Evolutionary conservation across 2,888 invertebrate genomes (phyloP).

Genomic region (Darwinula stevensoni): DNA sequence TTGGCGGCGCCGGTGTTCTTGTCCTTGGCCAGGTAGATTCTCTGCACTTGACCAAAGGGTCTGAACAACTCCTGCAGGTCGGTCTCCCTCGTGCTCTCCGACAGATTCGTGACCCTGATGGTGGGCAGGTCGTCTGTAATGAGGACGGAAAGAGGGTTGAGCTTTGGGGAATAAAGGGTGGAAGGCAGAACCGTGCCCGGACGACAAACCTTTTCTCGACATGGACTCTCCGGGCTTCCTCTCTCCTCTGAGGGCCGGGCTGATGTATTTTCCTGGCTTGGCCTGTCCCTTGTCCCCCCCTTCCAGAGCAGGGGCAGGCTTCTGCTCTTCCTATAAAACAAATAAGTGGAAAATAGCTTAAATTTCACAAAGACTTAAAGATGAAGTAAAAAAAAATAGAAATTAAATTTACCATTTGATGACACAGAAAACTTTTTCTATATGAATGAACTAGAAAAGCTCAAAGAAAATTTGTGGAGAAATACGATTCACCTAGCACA

Average conservation of each 20-base stretch:
- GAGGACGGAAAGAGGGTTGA: no score
- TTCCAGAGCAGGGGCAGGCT: slow-evolving; percentile 13
- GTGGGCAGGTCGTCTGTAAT: slow-evolving; percentile 38
- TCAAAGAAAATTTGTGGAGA: no score
- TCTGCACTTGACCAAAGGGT: slow-evolving; percentile 68
- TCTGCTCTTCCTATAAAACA: slow-evolving; percentile 16
- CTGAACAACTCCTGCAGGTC: slow-evolving; percentile 88
- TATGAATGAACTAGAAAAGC: no score
- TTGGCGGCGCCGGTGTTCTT: slow-evolving; percentile 41
- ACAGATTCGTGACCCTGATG: slow-evolving; percentile 85
- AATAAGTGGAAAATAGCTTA: slow-evolving; percentile 3
- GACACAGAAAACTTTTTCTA: no score
- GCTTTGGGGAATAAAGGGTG: no score
- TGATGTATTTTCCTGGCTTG: slow-evolving; percentile 27
- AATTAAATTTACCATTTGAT: no score
- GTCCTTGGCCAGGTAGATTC: slow-evolving; percentile 86
- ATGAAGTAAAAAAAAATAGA: no score
- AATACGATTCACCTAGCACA: no score
- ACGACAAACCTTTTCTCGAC: no score
- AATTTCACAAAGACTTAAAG: no score
- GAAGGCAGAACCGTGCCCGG: no score
- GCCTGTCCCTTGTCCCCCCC: slow-evolving; percentile 14
- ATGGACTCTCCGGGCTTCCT: slow-evolving; percentile 29
- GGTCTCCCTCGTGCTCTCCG: slow-evolving; percentile 68
- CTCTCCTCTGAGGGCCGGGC: slow-evolving; percentile 64